Base-by-base conservation (phyloP, 1,140 invertebrate species). In the Achroia grisella region DNA sequence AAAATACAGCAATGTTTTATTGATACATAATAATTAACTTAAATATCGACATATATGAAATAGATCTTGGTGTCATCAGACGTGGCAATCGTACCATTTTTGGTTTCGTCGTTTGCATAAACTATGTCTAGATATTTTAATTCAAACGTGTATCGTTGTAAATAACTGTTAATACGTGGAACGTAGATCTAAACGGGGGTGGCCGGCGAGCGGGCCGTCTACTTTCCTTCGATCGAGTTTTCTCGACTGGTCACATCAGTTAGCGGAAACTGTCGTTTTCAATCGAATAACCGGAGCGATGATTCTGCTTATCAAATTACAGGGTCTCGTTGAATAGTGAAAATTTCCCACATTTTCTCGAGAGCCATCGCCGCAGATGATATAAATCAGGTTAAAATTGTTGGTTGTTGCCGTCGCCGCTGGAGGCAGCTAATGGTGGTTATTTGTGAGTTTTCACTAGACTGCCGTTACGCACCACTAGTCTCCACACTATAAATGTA, bases 341-440 rank as follows among this genome's bases (percentile, higher is more conserved):
- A 80, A 79, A 76, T 76, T 64, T 77, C 71, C 70, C 74, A 76
- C 75, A 79, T 83, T 83, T 81, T 83, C 79, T 80, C 61, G 56
- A 48, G 43, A 58, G 49, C 45, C 43, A 57, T 62, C 61, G 60
- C 39, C 17, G 17, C 17, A 23, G 75, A 84, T 84, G 59, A 78
- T 84, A 84, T 75, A 76, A 71, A 84, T 84, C 77, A 74, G 76
- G 62, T 62, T 64, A 66, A 78, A 82, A 83, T 83, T 80, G 67
- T 66, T 56, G 59, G 71, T 66, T 67, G 64, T 51, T 40, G 31
- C 48, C 50, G 40, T 17, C 53, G 52, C 48, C 61, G 73, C 71
- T 65, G 62, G 54, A 60, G 74, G 80, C 77, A 33, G 42, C 48
- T 84, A 84, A 84, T 84, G 61, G 64, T 45, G 60, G 67, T 71